Percentiles rank a stretch among this genome's conserved stretches.
These are phyloP conservation scores for Stegodyphus mimosarum DNA, from an alignment of 1,140 invertebrate genomes.

Conservation along the genomic window DNA sequence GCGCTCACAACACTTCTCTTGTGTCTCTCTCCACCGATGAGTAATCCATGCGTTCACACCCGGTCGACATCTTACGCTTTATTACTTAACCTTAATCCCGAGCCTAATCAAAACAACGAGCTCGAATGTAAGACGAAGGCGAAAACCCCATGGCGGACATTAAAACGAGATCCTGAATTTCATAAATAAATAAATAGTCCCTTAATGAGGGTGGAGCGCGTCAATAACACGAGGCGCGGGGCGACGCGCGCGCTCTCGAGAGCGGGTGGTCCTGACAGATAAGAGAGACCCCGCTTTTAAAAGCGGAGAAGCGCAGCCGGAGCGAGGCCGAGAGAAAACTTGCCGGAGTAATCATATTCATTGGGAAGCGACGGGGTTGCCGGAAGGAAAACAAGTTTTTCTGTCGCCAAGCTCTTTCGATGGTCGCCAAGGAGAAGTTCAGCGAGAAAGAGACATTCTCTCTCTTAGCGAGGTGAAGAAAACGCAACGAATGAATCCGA, in stretches of 20 bases:
- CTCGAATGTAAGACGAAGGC: background rate
- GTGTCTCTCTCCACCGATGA: too few relatives aligned
- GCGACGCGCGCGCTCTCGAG: background rate
- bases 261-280: constrained; percentile 56
- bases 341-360: constrained; percentile 60
- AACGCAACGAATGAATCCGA: too few relatives aligned
- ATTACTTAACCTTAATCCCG: constrained; percentile 35
- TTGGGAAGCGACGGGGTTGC: constrained; percentile 42
- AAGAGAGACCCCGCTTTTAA: constrained; percentile 45
- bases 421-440: too few relatives aligned
- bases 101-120: constrained; percentile 30
- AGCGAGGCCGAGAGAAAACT: constrained; percentile 40
- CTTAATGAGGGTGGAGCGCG: constrained; percentile 37
- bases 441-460: too few relatives aligned
- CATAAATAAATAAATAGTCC: constrained; percentile 57
- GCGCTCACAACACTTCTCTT: too few relatives aligned
- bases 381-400: constrained; percentile 10
- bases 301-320: constrained; percentile 15
- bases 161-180: constrained; percentile 52
- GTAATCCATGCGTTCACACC: background rate
- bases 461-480: too few relatives aligned
- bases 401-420: background rate
- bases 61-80: background rate
- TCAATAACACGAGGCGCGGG: constrained; percentile 37
- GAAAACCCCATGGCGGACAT: constrained; percentile 34